These are phyloP conservation scores for Lacerta bilineata DNA, from an alignment of 2,797 vertebrate species.

Conservation along the genomic window DNA sequence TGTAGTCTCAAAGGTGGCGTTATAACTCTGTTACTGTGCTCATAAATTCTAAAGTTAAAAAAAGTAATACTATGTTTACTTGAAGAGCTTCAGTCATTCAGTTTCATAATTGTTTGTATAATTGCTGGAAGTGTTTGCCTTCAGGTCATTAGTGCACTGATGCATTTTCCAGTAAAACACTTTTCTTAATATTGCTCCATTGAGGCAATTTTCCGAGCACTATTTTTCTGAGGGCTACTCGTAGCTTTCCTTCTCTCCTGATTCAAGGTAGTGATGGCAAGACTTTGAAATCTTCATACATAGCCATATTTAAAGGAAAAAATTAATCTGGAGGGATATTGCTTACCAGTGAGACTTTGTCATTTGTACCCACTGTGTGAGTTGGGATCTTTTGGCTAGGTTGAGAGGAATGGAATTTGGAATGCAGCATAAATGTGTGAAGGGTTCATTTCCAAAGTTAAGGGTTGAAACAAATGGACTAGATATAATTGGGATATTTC, in stretches of 20 bases:
- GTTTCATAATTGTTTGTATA: background rate
- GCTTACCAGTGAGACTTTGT: background rate
- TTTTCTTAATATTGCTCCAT: background rate
- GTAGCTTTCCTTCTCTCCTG: background rate
- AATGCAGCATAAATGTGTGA: background rate
- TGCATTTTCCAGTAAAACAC: slow-evolving; percentile 23
- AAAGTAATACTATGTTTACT: background rate
- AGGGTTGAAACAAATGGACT: too few species aligned
- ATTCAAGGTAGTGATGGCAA: background rate
- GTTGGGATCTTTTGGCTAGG: background rate
- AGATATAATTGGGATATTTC: too few species aligned
- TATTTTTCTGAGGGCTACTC: background rate
- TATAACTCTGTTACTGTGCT: background rate
- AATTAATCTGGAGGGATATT: too few species aligned
- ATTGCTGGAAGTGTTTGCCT: slow-evolving; percentile 15
- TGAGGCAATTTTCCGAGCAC: background rate
- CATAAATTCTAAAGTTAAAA: background rate
- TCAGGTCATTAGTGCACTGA: background rate
- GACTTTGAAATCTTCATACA: background rate
- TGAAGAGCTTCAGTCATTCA: background rate
- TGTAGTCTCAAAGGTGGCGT: background rate
- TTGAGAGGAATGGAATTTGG: background rate
- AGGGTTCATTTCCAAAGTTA: background rate
- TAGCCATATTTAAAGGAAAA: background rate
- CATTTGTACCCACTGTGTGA: background rate